Evolutionary conservation across 2,113 vertebrate genomes (phyloP), one percentile per base, ranked within the genome.

Genomic region (Lota lota): DNA sequence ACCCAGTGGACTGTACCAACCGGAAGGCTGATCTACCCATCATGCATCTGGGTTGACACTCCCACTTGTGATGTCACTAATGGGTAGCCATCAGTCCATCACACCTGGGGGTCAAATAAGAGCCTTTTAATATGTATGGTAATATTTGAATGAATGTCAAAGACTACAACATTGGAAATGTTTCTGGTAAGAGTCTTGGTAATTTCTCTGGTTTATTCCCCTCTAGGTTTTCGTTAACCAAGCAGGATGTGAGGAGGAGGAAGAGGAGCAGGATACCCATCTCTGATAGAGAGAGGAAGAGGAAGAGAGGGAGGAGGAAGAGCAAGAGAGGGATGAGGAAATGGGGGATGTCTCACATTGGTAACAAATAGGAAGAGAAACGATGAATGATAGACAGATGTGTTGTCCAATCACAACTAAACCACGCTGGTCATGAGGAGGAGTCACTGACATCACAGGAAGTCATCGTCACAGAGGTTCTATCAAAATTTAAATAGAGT

Each of bases 191-290:
- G 8, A 47, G 7, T 47, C 1, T 14, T 47, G 40, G 40, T 47
- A 47, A 47, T 47, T 2, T 47, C 10, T 10, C 40, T 47, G 7
- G 28, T 47, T n/a, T 63, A 1, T 47, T n/a, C 14, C 16, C 69
- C 59, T 89, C 40, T 47, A 96, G 79, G 93, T 94, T 58, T 93
- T 97, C 79, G 93, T 95, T 83, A 95, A 93, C 87, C 97, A 96
- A 74, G 90, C 91, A 60, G 93, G 91, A 15, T 93, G 93, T 53
- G 95, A 97, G 65, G 95, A 96, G 18, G 92, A 94, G 2, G 87
- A 88, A 40, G 96, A 98, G 80, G 97, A 98, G 87, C 96, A 99
- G 87, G 97, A 99, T 78, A 99, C 97, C 0, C 97, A 99, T 82
- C 97, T 99, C 88, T 99, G 95, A 92, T 79, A 33, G 59, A 77